Conservation (phyloP, 1,140 invertebrate species). For the Chionoecetes opilio region DNA sequence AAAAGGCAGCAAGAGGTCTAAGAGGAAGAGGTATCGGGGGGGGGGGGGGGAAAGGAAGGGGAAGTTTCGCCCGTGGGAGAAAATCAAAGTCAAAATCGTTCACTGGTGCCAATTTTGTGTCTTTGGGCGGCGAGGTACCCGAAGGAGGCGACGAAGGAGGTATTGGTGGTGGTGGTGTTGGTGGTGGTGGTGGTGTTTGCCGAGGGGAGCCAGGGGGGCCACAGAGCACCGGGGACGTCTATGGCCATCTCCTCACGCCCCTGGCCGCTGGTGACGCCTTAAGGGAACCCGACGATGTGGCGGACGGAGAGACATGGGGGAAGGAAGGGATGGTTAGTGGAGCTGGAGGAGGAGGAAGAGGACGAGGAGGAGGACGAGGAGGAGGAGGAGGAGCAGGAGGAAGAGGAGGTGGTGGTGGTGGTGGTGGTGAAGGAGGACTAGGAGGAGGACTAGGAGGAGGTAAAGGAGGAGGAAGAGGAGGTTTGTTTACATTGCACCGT, state of each 20-base stretch:
- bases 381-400: not conserved
- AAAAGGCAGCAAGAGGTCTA: too few relatives aligned
- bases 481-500: not conserved
- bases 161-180: not conserved
- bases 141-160: too few relatives aligned
- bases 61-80: too few relatives aligned
- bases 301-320: not conserved
- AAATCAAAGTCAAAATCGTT: too few relatives aligned
- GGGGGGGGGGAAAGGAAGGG: not conserved
- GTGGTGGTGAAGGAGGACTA: not conserved
- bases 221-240: not conserved
- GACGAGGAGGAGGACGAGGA: not conserved
- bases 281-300: too few relatives aligned
- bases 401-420: too few relatives aligned
- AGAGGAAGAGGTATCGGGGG: not conserved
- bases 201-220: not conserved
- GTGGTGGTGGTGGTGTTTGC: not conserved
- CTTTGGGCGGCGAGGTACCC: too few relatives aligned
- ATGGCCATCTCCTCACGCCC: slow-evolving; percentile 23
- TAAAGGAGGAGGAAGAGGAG: too few relatives aligned
- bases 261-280: not conserved
- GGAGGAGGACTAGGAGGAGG: too few relatives aligned
- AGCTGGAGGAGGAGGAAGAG: not conserved
- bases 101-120: too few relatives aligned
- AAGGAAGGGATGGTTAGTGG: too few relatives aligned